Evolutionary conservation across 2,797 vertebrate genomes (phyloP).

Genomic region (Epinephelus awoara): DNA sequence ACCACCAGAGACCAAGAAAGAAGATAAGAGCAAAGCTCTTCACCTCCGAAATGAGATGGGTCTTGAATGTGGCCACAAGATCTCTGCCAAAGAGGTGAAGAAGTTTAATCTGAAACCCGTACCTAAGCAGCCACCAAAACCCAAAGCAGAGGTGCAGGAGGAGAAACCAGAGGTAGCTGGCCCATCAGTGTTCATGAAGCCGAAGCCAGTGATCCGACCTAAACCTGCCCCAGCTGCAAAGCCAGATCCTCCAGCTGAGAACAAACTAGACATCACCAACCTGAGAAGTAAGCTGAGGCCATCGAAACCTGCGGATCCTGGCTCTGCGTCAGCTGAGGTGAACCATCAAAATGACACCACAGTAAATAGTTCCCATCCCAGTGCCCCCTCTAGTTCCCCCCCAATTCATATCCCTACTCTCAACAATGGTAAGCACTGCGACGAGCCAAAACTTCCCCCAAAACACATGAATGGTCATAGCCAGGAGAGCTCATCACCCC

Average conservation of each 20-base stretch:
- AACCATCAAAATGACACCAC: constrained; percentile 69
- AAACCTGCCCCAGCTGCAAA: constrained; percentile 90
- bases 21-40: constrained; percentile 94
- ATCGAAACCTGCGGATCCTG: constrained; percentile 88
- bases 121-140: constrained; percentile 90
- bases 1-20: constrained; percentile 89
- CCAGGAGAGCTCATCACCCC: constrained; percentile 80
- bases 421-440: constrained; percentile 72
- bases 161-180: constrained; percentile 86
- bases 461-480: constrained; percentile 87
- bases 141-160: constrained; percentile 87
- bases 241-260: constrained; percentile 88
- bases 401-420: constrained; percentile 63
- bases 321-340: constrained; percentile 77
- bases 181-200: constrained; percentile 86
- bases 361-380: constrained; percentile 51
- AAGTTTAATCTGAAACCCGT: constrained; percentile 96
- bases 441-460: constrained; percentile 81
- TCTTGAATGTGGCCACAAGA: constrained; percentile 96
- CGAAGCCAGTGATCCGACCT: constrained; percentile 92
- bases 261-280: constrained; percentile 93
- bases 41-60: constrained; percentile 97
- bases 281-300: constrained; percentile 96
- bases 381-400: constrained; percentile 50
- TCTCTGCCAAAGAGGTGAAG: constrained; percentile 95